Base-by-base conservation (phyloP, 2,797 vertebrate genomes). In the Enteromius viviparus region DNA sequence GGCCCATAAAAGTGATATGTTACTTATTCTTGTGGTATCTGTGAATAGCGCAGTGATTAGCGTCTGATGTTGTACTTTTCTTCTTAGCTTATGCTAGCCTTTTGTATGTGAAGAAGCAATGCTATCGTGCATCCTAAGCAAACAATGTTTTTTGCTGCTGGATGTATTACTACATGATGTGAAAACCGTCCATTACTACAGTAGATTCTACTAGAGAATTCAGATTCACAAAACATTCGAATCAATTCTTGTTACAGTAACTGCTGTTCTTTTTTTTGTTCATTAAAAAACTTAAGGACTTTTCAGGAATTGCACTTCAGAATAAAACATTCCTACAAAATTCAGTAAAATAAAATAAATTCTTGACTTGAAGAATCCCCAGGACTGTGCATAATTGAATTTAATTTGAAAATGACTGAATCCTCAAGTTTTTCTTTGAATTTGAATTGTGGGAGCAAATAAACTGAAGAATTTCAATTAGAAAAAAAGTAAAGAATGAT, bases 1-100 rank as follows among this genome's bases (percentile, higher is more conserved):
- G 89, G 85, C 87, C 79, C 87, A 84, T 91, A 89, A 92, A 93
- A 92, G 89, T 90, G 91, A 89, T 83, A 87, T 81, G 91, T 90
- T 88, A 90, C 89, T 86, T 90, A 87, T 89, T 89, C 83, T 76
- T 78, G 86, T 81, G 86, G 87, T 91, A 90, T 89, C 86, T 81
- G 66, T 74, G 89, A 90, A 88, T 60, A 71, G 87, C 80, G 53
- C 72, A 88, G 87, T 90, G 89, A 92, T 92, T 90, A 88, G 89
- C 89, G 87, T 87, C 80, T 87, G 90, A 91, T 92, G 87, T 74
- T 74, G 86, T 86, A 55, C 23, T 87, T 90, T 85, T 64, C 81
- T 87, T 64, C 83, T 84, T 70, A 85, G 64, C 47, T 86, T 75
- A 58, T 85, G 68, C 82, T 87, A 84, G 85, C 84, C 69, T 89